Percentiles rank a stretch among this genome's conserved stretches.
These are phyloP conservation scores for Nesometra sesokonis DNA, from an alignment of 35 echinoderm and acorn worm genomes.

Conservation along the genomic window DNA sequence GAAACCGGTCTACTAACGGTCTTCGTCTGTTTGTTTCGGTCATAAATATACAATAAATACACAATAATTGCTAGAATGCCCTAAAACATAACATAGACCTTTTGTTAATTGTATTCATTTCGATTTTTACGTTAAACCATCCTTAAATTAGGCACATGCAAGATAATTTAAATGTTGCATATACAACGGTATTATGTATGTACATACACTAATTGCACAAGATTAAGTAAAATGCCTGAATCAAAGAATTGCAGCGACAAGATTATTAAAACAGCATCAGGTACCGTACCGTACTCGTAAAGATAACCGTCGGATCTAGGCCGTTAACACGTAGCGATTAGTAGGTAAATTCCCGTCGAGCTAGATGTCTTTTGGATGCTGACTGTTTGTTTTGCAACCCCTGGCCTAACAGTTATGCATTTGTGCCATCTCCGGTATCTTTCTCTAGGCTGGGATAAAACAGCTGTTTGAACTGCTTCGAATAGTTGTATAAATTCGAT, in stretches of 20 bases:
- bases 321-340: background rate
- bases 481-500: background rate
- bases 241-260: background rate
- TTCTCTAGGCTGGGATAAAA: background rate
- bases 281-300: background rate
- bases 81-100: too few relatives aligned
- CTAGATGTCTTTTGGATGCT: background rate
- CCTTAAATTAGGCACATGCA: background rate
- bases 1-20: too few relatives aligned
- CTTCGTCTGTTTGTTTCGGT: too few relatives aligned
- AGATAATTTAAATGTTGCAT: background rate
- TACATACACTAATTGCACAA: background rate
- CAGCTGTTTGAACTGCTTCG: background rate
- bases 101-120: background rate
- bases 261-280: background rate
- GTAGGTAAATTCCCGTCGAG: background rate
- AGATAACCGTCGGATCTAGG: too few relatives aligned
- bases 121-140: background rate
- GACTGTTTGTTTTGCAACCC: background rate
- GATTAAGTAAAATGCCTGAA: background rate
- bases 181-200: background rate
- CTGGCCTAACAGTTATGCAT: background rate
- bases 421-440: background rate
- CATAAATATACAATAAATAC: too few relatives aligned
- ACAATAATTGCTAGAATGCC: too few relatives aligned